Evolutionary conservation across 1,140 invertebrate genomes (phyloP).

Genomic region (Hycleus phaleratus): DNA sequence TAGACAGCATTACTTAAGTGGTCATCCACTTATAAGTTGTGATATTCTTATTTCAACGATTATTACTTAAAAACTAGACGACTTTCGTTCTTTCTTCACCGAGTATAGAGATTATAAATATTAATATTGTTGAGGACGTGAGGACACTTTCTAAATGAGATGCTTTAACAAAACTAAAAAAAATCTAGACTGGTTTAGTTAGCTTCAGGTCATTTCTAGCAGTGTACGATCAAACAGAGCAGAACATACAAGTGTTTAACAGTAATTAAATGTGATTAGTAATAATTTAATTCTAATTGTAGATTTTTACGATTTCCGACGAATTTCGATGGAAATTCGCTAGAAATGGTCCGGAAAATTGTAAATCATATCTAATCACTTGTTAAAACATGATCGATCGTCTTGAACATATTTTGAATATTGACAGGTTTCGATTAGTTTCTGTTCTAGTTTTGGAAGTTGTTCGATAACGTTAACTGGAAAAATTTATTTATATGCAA

Average conservation of each 20-base stretch:
- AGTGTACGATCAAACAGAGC: constrained; percentile 4
- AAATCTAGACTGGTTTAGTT: constrained; percentile 13
- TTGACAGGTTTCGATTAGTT: constrained; percentile 2
- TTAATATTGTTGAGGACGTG: constrained; percentile 7
- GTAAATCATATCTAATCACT: too few relatives aligned
- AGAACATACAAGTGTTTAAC: constrained; percentile 5
- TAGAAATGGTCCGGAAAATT: too few relatives aligned
- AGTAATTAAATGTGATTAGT: constrained; percentile 4
- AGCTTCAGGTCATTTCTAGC: constrained; percentile 6
- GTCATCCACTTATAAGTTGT: constrained; percentile 19
- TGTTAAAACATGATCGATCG: too few relatives aligned
- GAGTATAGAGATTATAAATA: neutral
- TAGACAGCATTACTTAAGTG: constrained; percentile 20
- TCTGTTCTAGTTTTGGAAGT: constrained; percentile 4
- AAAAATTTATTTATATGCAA: too few relatives aligned
- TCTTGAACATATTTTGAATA: too few relatives aligned
- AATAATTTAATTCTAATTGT: constrained; percentile 3
- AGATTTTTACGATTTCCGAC: too few relatives aligned
- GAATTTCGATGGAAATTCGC: too few relatives aligned
- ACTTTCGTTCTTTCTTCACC: neutral
- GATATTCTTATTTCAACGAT: constrained; percentile 14
- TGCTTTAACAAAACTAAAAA: too few relatives aligned
- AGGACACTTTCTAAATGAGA: neutral
- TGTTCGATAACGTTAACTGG: too few relatives aligned
- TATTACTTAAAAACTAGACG: constrained; percentile 3